These are phyloP conservation scores for Carcinoscorpius rotundicauda DNA, from an alignment of 1,140 invertebrate genomes.

Conservation along the genomic window DNA sequence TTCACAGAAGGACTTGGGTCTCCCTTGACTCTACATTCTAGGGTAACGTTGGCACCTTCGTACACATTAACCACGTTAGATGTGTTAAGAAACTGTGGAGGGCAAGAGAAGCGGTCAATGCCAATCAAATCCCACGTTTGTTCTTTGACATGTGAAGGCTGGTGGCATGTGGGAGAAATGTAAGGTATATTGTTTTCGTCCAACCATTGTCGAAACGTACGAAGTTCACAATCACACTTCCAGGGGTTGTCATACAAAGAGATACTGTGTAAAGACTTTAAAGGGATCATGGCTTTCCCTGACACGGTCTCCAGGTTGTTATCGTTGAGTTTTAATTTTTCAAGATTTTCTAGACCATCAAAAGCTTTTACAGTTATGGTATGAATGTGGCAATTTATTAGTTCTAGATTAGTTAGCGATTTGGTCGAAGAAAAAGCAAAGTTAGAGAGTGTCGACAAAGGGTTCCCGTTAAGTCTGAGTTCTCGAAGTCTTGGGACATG, in stretches of 20 bases:
- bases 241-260: conserved; percentile 68
- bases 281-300: conserved; percentile 54
- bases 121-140: conserved; percentile 42
- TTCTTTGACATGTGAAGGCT: conserved; percentile 36
- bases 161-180: conserved; percentile 57
- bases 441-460: conserved; percentile 52
- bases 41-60: conserved; percentile 69
- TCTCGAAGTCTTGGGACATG: conserved; percentile 67
- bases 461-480: conserved; percentile 63
- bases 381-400: conserved; percentile 63
- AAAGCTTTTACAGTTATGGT: conserved; percentile 68
- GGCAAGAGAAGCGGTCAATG: conserved; percentile 74
- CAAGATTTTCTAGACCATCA: conserved; percentile 59
- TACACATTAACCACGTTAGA: conserved; percentile 60
- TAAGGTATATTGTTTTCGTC: conserved; percentile 66
- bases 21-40: conserved; percentile 64
- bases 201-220: conserved; percentile 71
- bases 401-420: conserved; percentile 62
- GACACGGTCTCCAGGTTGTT: conserved; percentile 59
- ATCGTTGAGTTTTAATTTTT: conserved; percentile 68
- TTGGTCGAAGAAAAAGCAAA: conserved; percentile 60
- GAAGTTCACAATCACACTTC: conserved; percentile 73
- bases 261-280: conserved; percentile 57
- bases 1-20: conserved; percentile 65
- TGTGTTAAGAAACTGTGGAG: conserved; percentile 57